These are phyloP conservation scores for Drosophila heteroneura DNA, from an alignment of 2,888 invertebrate species.

Conservation along the genomic window DNA sequence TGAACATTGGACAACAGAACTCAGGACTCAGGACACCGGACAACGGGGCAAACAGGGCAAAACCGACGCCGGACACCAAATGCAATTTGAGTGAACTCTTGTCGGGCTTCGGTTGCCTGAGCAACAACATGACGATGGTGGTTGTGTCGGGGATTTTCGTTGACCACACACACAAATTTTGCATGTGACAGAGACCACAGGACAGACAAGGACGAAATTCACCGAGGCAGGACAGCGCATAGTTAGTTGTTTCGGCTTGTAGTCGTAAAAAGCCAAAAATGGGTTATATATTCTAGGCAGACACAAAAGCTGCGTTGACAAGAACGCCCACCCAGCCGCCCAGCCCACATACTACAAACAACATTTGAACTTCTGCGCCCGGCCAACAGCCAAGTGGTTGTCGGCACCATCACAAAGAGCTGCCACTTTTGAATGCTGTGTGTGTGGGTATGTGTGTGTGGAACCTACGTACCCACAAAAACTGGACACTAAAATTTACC, in stretches of 20 bases:
- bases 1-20: constrained; percentile 33
- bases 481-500: constrained; percentile 34
- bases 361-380: constrained; percentile 65
- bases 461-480: constrained; percentile 39
- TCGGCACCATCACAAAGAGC: constrained; percentile 60
- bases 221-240: constrained; percentile 25
- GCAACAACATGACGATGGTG: constrained; percentile 58
- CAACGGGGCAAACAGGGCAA: constrained; percentile 3
- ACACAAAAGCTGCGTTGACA: constrained; percentile 80
- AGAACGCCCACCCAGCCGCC: constrained; percentile 57
- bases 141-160: constrained; percentile 54
- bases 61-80: constrained; percentile 60
- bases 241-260: constrained; percentile 68
- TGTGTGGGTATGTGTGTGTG: constrained; percentile 37
- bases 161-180: constrained; percentile 71
- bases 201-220: constrained; percentile 29
- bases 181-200: constrained; percentile 65
- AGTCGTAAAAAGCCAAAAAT: constrained; percentile 77
- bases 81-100: constrained; percentile 80
- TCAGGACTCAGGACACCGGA: constrained; percentile 5
- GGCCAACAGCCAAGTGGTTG: constrained; percentile 43
- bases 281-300: constrained; percentile 78
- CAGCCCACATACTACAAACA: constrained; percentile 56
- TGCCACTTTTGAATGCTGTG: constrained; percentile 57
- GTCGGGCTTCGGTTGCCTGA: constrained; percentile 73